Evolutionary conservation across 2,888 invertebrate species (phyloP).

Genomic region (Lepidocyrtinus sp.): DNA sequence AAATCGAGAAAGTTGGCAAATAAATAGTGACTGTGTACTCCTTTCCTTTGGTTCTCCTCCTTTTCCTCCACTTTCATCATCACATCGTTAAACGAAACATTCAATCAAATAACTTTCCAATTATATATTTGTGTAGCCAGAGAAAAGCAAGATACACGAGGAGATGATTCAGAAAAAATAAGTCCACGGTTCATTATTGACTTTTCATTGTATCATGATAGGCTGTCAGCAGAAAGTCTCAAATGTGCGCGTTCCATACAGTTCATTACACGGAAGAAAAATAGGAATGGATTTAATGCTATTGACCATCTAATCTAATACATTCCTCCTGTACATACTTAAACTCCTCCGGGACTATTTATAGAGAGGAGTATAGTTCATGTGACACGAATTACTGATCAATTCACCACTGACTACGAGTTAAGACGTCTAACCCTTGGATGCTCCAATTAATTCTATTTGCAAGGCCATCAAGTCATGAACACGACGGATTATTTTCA

Average conservation of each 20-base stretch:
- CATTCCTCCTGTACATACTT: no score
- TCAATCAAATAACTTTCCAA: not conserved
- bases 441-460: no score
- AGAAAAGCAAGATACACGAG: not conserved
- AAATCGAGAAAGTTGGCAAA: not conserved
- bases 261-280: not conserved
- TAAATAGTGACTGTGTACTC: not conserved
- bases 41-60: not conserved
- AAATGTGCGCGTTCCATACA: not conserved
- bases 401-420: no score
- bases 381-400: no score
- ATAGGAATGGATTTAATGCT: not conserved
- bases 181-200: not conserved
- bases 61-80: not conserved
- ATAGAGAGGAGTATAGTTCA: no score
- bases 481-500: no score
- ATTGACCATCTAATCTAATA: not conserved
- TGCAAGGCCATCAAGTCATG: no score
- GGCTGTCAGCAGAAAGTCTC: not conserved
- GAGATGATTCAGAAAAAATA: not conserved
- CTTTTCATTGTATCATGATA: not conserved
- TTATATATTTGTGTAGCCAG: not conserved
- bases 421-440: no score
- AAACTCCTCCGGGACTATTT: no score
- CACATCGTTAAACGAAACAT: not conserved